Percentiles rank a stretch among this genome's conserved stretches.
Evolutionary conservation across 2,797 vertebrate species (phyloP).

Genomic region (Bradypodion pumilum): DNA sequence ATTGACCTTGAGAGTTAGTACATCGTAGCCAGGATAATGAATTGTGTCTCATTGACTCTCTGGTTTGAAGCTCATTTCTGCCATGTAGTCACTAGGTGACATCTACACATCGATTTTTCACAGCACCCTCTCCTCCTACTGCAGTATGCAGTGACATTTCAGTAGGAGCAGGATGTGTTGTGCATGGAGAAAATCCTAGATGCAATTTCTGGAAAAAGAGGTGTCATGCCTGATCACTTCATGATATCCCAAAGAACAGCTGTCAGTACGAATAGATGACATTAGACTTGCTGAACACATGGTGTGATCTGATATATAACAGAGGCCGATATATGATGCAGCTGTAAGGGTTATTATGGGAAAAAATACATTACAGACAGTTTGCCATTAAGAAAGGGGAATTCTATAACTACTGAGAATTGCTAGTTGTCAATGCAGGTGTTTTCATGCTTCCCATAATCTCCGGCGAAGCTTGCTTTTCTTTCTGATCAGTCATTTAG

Average conservation of each 20-base stretch:
- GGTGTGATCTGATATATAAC: not conserved
- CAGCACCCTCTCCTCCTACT: not conserved
- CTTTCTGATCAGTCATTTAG: too few species aligned
- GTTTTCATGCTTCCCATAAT: too few species aligned
- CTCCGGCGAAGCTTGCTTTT: too few species aligned
- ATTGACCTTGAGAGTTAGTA: slow-evolving; percentile 18
- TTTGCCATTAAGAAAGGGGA: too few species aligned
- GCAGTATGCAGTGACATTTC: not conserved
- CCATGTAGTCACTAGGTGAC: not conserved
- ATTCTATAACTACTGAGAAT: too few species aligned
- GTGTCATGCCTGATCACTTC: not conserved
- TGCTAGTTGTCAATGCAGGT: too few species aligned
- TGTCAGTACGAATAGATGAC: not conserved
- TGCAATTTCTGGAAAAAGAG: not conserved
- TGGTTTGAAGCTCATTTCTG: slow-evolving; percentile 7
- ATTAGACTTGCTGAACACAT: not conserved
- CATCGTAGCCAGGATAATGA: not conserved
- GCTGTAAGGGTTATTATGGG: too few species aligned
- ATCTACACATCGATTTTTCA: not conserved
- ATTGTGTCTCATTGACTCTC: not conserved
- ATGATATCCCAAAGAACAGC: not conserved
- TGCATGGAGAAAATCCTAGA: not conserved
- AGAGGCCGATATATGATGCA: not conserved
- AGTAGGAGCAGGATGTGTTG: not conserved
- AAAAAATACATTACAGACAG: too few species aligned